Base-by-base conservation (phyloP, 1,140 invertebrate genomes). In the Cydia splendana region DNA sequence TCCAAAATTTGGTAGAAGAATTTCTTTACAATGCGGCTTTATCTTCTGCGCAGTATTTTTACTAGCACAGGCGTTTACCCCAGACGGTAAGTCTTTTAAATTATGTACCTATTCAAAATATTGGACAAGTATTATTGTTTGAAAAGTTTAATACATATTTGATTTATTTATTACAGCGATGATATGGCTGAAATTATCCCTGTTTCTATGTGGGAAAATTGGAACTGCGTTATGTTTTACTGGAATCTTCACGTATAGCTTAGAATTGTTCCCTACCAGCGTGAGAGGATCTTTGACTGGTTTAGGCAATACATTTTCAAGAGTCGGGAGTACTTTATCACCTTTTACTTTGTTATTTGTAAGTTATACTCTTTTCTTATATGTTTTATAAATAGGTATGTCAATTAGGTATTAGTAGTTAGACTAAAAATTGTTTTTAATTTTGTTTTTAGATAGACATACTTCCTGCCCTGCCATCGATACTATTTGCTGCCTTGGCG, bases 1-100 rank as follows among this genome's bases (percentile, higher is more conserved):
- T 80, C 94, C 95, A 81, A 93, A 91, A 57, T 90, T 95, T 57
- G 96, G 96, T 18, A 92, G 96, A 78, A 94, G 94, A 80, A 87
- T 91, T 75, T 94, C 95, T 0, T 85, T 96, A 18, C 94, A 93
- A 77, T 89, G 85, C 2, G 92, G 94, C 0, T 95, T 95, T 85
- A 79, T 95, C 2, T 71, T 94, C 0, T 95, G 95, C 74, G 95
- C 94, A 2, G 18, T 84, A 18, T 89, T 90, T 77, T 78, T 89
- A 18, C 82, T 89, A 42, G 85, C 82, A 15, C 85, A 87, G 77
- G 81, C 81, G 0, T 89, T 80, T 78, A 76, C 80, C 1, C 88
- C 88, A 51, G 81, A 87, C 69, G 79, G 89, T 91, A 84, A 87
- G 87, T 91, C 83, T 74, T 34, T 67, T 18, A 65, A 24, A 74